Conservation (phyloP, 2,797 vertebrate species). For the Coregonus suidteri region DNA sequence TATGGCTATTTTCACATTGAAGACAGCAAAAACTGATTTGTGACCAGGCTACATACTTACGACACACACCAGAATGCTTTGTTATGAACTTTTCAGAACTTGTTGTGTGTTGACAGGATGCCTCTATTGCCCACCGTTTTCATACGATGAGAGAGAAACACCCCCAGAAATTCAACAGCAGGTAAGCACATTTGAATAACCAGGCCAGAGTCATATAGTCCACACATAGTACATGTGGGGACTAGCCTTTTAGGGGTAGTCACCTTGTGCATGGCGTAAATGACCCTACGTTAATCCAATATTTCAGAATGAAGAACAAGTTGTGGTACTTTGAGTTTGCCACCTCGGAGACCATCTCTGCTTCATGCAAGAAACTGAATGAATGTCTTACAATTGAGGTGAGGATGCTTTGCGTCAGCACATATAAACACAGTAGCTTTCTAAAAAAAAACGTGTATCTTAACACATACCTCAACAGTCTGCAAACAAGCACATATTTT, state of each 20-base stretch:
- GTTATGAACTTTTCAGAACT: not conserved
- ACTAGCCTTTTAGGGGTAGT: not conserved
- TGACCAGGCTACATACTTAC: not conserved
- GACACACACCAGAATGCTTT: not conserved
- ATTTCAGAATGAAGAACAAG: constrained; percentile 93
- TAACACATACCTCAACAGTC: not conserved
- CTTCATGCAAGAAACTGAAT: constrained; percentile 90
- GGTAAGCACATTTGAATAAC: constrained; percentile 66
- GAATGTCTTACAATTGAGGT: constrained; percentile 90
- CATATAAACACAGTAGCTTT: not conserved
- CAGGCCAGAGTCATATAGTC: not conserved
- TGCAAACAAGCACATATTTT: not conserved
- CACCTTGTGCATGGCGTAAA: not conserved
- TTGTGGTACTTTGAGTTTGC: constrained; percentile 97
- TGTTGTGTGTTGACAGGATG: constrained; percentile 78
- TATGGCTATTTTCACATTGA: not conserved
- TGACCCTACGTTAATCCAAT: not conserved
- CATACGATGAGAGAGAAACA: constrained; percentile 94
- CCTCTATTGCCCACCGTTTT: constrained; percentile 93
- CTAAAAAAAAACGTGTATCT: not conserved
- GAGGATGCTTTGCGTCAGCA: constrained; percentile 18
- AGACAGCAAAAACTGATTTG: not conserved
- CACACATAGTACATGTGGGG: not conserved
- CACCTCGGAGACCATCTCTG: constrained; percentile 93
- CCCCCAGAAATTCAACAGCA: constrained; percentile 96